phyloP scores from a whole-genome alignment of 30 jellyfish, hydroid and myxozoan species.

The Mastigias papua region DNA sequence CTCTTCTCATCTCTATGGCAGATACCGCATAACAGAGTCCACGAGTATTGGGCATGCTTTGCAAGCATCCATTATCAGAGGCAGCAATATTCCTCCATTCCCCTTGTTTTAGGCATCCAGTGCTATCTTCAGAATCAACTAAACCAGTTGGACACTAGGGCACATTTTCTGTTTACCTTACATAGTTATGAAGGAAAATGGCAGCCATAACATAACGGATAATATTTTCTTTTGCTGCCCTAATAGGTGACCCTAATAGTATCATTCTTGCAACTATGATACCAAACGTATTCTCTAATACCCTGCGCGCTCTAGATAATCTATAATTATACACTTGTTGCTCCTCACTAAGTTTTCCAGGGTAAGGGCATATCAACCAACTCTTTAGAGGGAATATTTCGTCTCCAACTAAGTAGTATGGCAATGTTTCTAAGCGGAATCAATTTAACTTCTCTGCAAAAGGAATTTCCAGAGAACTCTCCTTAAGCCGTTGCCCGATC shows the following conservation, averaged over 20 bases:
- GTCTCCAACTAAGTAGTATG: slow-evolving; percentile 68
- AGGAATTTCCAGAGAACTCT: slow-evolving; percentile 26
- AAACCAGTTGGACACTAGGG: slow-evolving; percentile 65
- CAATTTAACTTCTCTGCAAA: slow-evolving; percentile 6
- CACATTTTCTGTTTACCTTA: slow-evolving; percentile 68
- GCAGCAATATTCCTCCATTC: slow-evolving; percentile 69
- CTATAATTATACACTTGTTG: slow-evolving; percentile 50
- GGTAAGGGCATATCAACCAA: slow-evolving; percentile 61
- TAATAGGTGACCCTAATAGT: slow-evolving; percentile 17
- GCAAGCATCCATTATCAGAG: slow-evolving; percentile 19
- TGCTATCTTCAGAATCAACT: slow-evolving; percentile 67
- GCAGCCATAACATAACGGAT: slow-evolving; percentile 17
- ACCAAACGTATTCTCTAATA: slow-evolving; percentile 47
- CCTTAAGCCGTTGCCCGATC: slow-evolving; percentile 44
- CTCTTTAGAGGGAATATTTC: slow-evolving; percentile 57
- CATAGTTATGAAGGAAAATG: slow-evolving; percentile 50
- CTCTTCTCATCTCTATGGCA: slow-evolving; percentile 45
- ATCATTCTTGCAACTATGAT: slow-evolving; percentile 38
- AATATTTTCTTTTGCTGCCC: slow-evolving; percentile 35
- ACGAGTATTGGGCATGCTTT: background rate
- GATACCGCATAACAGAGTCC: slow-evolving; percentile 15
- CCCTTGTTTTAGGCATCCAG: slow-evolving; percentile 43
- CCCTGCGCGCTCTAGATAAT: slow-evolving; percentile 34
- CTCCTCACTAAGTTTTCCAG: slow-evolving; percentile 40
- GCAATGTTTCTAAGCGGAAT: slow-evolving; percentile 9